A percentile compares a stretch with the other conserved stretches of the same genome.
Evolutionary conservation across 1,140 invertebrate species (phyloP).

Genomic region (Cephus cinctus): DNA sequence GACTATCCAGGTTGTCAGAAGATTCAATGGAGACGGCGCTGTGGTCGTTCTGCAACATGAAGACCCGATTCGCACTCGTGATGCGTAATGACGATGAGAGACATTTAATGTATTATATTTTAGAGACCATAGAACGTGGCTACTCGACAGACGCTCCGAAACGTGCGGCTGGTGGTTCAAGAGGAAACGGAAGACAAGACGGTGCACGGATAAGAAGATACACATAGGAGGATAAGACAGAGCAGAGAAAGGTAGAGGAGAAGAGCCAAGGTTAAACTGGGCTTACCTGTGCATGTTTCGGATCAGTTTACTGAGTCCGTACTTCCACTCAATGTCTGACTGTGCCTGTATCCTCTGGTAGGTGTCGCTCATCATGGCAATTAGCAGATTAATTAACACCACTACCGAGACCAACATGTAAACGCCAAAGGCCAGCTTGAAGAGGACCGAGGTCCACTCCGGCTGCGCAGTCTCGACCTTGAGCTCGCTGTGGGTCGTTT

Average conservation of each 20-base stretch:
- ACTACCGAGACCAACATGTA: slow-evolving; percentile 98
- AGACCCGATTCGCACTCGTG: too few relatives aligned
- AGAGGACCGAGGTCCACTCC: slow-evolving; percentile 76
- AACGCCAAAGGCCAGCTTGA: slow-evolving; percentile 88
- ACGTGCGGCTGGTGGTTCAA: too few relatives aligned
- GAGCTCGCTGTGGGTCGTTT: slow-evolving; percentile 86
- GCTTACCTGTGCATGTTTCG: slow-evolving; percentile 89
- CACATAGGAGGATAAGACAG: too few relatives aligned
- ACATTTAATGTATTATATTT: too few relatives aligned
- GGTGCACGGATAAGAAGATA: too few relatives aligned
- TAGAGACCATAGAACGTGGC: too few relatives aligned
- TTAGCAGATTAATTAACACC: slow-evolving; percentile 96
- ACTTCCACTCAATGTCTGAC: slow-evolving; percentile 99
- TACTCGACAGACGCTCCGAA: too few relatives aligned
- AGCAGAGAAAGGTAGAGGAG: too few relatives aligned
- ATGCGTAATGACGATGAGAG: too few relatives aligned
- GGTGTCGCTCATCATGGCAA: slow-evolving; percentile 99
- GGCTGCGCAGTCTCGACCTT: slow-evolving; percentile 66
- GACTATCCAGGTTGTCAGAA: slow-evolving; percentile 92
- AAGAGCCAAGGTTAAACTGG: too few relatives aligned
- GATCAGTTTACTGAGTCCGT: slow-evolving; percentile 97
- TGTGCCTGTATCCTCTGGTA: slow-evolving; percentile 98
- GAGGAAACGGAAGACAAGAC: too few relatives aligned
- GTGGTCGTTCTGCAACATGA: slow-evolving; percentile 78
- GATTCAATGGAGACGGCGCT: slow-evolving; percentile 95